Evolutionary conservation across 2,888 invertebrate species (phyloP), one percentile per base, ranked within the genome.

Genomic region (Dicranocentrus wangi): DNA sequence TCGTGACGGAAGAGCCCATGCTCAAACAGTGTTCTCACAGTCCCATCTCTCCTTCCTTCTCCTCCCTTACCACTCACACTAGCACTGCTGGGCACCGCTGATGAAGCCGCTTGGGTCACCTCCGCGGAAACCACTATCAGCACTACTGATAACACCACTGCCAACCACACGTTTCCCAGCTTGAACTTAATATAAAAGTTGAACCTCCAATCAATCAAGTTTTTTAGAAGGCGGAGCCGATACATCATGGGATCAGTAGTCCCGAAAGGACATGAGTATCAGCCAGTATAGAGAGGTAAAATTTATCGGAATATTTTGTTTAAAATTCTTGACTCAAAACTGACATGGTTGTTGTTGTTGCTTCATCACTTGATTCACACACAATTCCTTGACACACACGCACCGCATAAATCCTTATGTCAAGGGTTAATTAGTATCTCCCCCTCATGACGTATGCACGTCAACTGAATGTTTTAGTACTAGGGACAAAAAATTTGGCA

Each of bases 1-100:
- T 80, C 80, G 51, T 80, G 80, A 53, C 80, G 65, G 51, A 80
- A 80, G 3, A 80, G 15, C 13, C 80, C 80, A 39, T 80, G 80
- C 15, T 80, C 80, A 39, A 23, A 60, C n/a, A 60, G n/a, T 17
- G 68, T 69, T n/a, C 73, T 55, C 15, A 8, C 65, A 25, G 51
- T n/a, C n/a, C n/a, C n/a, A n/a, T n/a, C n/a, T n/a, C 8, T 5
- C 28, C 58, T 15, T 68, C 10, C 53, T 77, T 17, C 43, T 32
- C 17, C 13, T 17, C 27, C 3, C n/a, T 65, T 39, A 47, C 13
- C 25, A 71, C 61, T 61, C 15, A 17, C 61, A 19, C 17, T 19
- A 25, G 60, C 23, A 15, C 27, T n/a, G n/a, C n/a, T n/a, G n/a
- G n/a, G n/a, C n/a, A n/a, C n/a, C n/a, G 8, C 8, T 39, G 39